Evolutionary conservation across 2,797 vertebrate species (phyloP), one percentile per base, ranked within the genome.

Genomic region (Eleutherodactylus coqui): DNA sequence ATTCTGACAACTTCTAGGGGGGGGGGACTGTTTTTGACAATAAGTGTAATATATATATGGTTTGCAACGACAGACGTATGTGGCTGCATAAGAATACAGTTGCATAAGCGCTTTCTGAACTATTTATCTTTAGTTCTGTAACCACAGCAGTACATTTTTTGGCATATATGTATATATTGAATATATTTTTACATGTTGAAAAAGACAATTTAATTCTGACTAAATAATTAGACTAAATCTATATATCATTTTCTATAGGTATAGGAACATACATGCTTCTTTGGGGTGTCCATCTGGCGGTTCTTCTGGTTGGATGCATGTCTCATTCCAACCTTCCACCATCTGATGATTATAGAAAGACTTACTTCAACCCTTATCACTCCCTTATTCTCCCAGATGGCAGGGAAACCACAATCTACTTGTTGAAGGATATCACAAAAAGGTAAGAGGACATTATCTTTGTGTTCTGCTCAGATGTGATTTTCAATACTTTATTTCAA

Each of bases 361-460:
- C 88, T 24, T 89, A 92, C 82, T 90, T 90, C 88, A 90, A 86
- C 49, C 94, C 96, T 75, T 94, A 94, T 38, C 94, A 95, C 45
- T 95, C 94, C 2, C 88, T 94, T 34, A 93, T 96, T 92, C 92
- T 98, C 79, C 91, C 91, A 69, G 95, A 96, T 67, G 96, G 95
- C 43, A 96, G 94, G 88, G 91, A 96, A 91, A 96, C 92, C 4
- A 92, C 95, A 43, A 0, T 97, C 64, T 93, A 95, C 45, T 92
- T 98, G 60, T 91, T 94, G 58, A 96, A 96, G 90, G 96, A 96
- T 85, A 93, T 94, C 36, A 93, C 95, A 38, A 95, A 95, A 89
- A 97, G 96, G 97, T 98, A 92, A 86, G 85, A 34, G 27, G 70
- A 24, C 16, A n/a, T 41, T 64, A 32, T 34, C 3, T 29, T 32